Conservation (phyloP, 2,797 vertebrate genomes). For the Epinephelus coioides region DNA sequence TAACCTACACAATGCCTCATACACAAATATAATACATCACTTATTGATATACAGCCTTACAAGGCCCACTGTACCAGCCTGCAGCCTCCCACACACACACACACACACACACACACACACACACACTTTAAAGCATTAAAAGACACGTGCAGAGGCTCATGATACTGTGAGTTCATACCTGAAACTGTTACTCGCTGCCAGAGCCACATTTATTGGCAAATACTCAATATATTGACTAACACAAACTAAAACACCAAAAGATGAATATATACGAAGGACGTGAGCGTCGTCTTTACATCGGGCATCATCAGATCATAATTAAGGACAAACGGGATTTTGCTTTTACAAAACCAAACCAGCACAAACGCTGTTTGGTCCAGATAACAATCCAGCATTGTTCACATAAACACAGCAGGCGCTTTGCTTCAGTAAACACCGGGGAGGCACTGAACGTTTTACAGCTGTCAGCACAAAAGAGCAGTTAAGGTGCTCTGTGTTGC, state of each 20-base stretch:
- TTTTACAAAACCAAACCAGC: background rate
- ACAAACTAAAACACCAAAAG: constrained; percentile 2
- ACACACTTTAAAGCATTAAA: constrained; percentile 31
- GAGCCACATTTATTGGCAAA: background rate
- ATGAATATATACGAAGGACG: background rate
- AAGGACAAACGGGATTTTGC: background rate
- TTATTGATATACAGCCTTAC: constrained; percentile 1
- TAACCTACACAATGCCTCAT: constrained; percentile 13
- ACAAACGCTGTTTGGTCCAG: background rate
- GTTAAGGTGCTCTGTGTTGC: constrained; percentile 24
- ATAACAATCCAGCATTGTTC: background rate
- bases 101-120: background rate
- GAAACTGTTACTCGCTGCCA: constrained; percentile 20
- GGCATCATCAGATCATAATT: background rate
- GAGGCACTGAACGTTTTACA: constrained; percentile 11
- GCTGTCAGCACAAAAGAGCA: constrained; percentile 51
- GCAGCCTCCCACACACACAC: constrained; percentile 67
- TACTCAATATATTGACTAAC: background rate
- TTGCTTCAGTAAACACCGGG: constrained; percentile 1
- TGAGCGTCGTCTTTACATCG: background rate
- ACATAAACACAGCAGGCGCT: background rate
- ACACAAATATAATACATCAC: constrained; percentile 10
- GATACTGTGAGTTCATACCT: constrained; percentile 55
- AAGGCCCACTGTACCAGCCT: constrained; percentile 42
- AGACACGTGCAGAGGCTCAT: constrained; percentile 52